Evolutionary conservation across 2,113 vertebrate genomes (phyloP).

Genomic region (Trichomycterus rosablanca): DNA sequence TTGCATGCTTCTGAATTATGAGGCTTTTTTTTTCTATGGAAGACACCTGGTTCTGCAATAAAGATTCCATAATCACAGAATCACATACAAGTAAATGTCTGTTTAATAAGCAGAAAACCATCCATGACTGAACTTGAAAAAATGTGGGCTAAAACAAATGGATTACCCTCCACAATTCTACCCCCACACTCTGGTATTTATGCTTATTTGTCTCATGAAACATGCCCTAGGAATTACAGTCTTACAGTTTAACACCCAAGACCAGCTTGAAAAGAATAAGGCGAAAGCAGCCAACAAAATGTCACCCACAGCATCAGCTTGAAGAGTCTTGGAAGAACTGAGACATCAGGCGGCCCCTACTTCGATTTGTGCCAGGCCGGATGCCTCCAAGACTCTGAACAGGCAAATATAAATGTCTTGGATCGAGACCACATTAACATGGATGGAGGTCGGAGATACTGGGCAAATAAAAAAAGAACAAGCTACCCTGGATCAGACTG

Average conservation of each 20-base stretch:
- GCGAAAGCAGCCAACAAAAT: conserved; percentile 3
- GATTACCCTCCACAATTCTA: not conserved
- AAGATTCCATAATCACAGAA: too few relatives aligned
- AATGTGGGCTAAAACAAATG: too few relatives aligned
- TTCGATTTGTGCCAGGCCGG: conserved; percentile 35
- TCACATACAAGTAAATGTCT: too few relatives aligned
- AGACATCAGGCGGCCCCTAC: conserved; percentile 11
- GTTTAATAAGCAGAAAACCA: too few relatives aligned
- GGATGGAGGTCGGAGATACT: conserved; percentile 44
- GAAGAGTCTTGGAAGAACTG: conserved; percentile 9
- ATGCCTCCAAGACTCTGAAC: conserved; percentile 46
- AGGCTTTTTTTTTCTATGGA: too few relatives aligned
- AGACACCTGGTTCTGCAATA: too few relatives aligned
- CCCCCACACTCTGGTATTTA: not conserved
- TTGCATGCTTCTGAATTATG: too few relatives aligned
- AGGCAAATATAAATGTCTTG: conserved; percentile 55
- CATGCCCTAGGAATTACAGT: not conserved
- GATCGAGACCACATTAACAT: conserved; percentile 49
- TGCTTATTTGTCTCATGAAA: conserved; percentile 3
- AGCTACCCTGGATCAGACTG: conserved; percentile 36
- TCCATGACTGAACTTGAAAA: too few relatives aligned
- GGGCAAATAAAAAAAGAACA: conserved; percentile 35
- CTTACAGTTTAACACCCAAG: conserved; percentile 6
- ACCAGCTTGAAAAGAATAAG: conserved; percentile 22
- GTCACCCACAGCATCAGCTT: conserved; percentile 19